A percentile compares a stretch with the other conserved stretches of the same genome.
phyloP scores from a whole-genome alignment of 2,113 vertebrate genomes.

The Poecile atricapillus region DNA sequence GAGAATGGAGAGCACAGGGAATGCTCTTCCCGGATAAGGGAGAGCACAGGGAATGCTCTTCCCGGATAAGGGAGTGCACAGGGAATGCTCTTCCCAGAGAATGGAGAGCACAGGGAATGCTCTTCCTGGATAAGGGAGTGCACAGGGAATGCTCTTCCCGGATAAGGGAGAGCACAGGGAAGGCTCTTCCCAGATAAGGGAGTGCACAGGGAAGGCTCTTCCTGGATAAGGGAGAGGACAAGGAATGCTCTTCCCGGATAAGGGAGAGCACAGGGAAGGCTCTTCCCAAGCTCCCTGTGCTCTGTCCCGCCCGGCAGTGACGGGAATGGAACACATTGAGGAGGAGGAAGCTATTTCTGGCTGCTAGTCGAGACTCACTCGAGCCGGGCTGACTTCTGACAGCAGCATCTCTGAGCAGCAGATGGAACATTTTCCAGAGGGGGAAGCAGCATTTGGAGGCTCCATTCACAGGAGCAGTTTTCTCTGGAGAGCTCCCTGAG shows the following conservation, averaged over 20 bases:
- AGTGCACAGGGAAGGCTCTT: too few relatives aligned
- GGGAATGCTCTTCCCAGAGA: background rate
- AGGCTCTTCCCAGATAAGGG: background rate
- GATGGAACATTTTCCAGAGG: slow-evolving; percentile 12
- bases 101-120: too few relatives aligned
- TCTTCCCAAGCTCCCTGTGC: background rate
- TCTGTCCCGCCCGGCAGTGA: background rate
- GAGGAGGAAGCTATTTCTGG: slow-evolving; percentile 58
- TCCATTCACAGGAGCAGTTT: background rate
- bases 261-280: background rate
- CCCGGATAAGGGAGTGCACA: background rate
- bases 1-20: too few relatives aligned
- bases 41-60: background rate
- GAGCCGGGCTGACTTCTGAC: slow-evolving; percentile 40
- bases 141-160: too few relatives aligned
- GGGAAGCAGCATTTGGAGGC: background rate
- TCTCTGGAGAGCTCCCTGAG: background rate
- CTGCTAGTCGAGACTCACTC: slow-evolving; percentile 45
- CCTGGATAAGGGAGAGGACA: background rate
- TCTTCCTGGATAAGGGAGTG: too few relatives aligned
- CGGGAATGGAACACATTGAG: background rate
- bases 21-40: too few relatives aligned
- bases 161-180: background rate
- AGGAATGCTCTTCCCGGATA: background rate
- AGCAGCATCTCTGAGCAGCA: slow-evolving; percentile 44